These are phyloP conservation scores for Cecropterus lyciades DNA, from an alignment of 1,140 invertebrate species.

Conservation along the genomic window DNA sequence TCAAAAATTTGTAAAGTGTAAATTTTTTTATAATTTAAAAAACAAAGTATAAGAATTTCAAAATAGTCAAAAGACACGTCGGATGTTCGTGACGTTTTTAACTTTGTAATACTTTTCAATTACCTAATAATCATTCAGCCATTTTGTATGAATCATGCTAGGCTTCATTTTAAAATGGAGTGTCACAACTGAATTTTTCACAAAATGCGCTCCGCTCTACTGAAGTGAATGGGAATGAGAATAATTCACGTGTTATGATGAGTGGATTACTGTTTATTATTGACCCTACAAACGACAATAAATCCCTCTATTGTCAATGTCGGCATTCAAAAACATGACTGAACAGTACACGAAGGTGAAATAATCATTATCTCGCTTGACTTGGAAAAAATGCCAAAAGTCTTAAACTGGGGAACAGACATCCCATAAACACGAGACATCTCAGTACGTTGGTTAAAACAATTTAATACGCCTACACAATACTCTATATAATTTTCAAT, in stretches of 20 bases:
- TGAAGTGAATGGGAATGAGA: background rate
- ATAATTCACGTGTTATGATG: background rate
- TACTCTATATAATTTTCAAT: constrained; percentile 27
- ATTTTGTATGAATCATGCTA: constrained; percentile 62
- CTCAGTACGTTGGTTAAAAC: background rate
- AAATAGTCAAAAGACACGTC: constrained; percentile 60
- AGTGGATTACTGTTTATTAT: background rate
- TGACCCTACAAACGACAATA: constrained; percentile 1
- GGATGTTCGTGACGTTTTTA: constrained; percentile 22
- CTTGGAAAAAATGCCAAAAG: constrained; percentile 8
- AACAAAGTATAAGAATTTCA: constrained; percentile 65
- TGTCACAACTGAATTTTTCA: background rate
- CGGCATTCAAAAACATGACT: background rate
- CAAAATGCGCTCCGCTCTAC: background rate
- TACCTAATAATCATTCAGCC: constrained; percentile 54
- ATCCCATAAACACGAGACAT: too few species aligned
- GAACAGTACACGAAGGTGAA: background rate
- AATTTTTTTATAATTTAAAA: constrained; percentile 61
- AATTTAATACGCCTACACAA: constrained; percentile 18
- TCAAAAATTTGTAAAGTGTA: constrained; percentile 82
- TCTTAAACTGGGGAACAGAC: background rate
- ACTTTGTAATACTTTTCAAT: constrained; percentile 45
- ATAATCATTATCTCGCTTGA: constrained; percentile 3
- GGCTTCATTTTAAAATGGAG: constrained; percentile 31
- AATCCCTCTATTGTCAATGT: too few species aligned